Base-by-base conservation (phyloP, 30 jellyfish, hydroid and myxozoan species). In the Cassiopea andromeda region DNA sequence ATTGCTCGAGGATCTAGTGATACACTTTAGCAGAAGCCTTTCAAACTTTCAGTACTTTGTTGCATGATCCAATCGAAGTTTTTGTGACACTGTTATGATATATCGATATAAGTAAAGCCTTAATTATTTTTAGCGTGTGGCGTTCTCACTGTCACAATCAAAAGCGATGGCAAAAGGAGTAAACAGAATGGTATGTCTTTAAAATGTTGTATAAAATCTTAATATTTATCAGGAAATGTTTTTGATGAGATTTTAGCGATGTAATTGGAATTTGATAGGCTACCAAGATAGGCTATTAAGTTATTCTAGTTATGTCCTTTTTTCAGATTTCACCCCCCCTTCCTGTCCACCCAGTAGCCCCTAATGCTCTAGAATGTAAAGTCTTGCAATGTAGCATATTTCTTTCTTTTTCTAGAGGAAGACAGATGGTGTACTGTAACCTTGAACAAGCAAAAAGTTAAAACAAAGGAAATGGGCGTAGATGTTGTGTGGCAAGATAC, bases 391-490 rank as follows among this genome's bases (percentile, higher is more conserved):
- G 13, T 58, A 58, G 27, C 1, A 70, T 18, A 4, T 16, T 58
- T 48, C 7, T 75, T 57, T 16, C 66, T 90, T 58, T 50, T 57
- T 80, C 15, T 69, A 95, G 99, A 84, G 78, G 97, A 89, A 75
- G 98, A 91, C 85, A 98, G 93, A 66, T 96, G 99, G 99, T 96
- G 99, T 54, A 73, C 99, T 6, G 93, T 96, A 4, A 92, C 99
- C 43, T 69, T 96, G 79, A 97, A 87, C 75, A 92, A 89, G 69
- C 98, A 91, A 79, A 96, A 96, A 75, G 68, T 92, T 6, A 94
- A 95, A 44, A 96, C 99, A n/a, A 96, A 96, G 48, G 98, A 92
- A 82, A 89, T 96, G 90, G 94, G 91, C 48, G 93, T 90, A 12
- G 98, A 91, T 85, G 99, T 96, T 7, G 80, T 84, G 47, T 96